Evolutionary conservation across 2,113 vertebrate species (phyloP), one percentile per base, ranked within the genome.

Genomic region (Callopanchax toddi): DNA sequence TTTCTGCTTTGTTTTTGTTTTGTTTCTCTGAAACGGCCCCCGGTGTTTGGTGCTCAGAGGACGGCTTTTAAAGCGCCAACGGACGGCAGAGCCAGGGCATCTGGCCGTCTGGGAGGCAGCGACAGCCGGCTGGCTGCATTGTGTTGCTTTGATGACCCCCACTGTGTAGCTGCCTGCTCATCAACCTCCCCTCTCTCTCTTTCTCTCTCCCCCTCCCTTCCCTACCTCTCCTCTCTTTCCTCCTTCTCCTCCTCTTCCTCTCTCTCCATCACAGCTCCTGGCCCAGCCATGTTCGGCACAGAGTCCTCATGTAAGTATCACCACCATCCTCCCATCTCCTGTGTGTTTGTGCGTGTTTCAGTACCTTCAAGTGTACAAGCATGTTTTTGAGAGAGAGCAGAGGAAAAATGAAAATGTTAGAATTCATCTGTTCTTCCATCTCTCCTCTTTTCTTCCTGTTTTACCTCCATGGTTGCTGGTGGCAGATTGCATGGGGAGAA

Each of bases 241-340:
- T 86, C 83, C 87, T 66, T 29, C 70, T 78, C 74, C 77, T 71
- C 76, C 87, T 85, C 85, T 86, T 77, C 87, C 84, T 92, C 84
- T 87, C 89, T 91, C 89, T 86, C 87, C 89, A 93, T 87, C 92
- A 89, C 93, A 92, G 93, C 91, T 92, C 94, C 94, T 90, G 93
- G 86, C 91, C 92, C 94, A 97, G 96, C 94, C 96, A 98, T 98
- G 96, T 98, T 98, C 94, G 96, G 96, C 93, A 96, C 95, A 73
- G 96, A 98, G 90, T 98, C 96, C 75, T 98, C 96, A 93, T 93
- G 96, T 98, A 95, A 98, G 96, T 98, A 97, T 91, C 92, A 86
- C 3, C 77, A 58, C 53, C 79, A 78, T 83, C 77, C 63, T 78
- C 67, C 65, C 45, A 37, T 69, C 66, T 67, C 51, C 44, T 63